Percentiles rank a stretch among this genome's conserved stretches.
Conservation (phyloP, 2,113 vertebrate genomes). For the Eulacestoma nigropectus region DNA sequence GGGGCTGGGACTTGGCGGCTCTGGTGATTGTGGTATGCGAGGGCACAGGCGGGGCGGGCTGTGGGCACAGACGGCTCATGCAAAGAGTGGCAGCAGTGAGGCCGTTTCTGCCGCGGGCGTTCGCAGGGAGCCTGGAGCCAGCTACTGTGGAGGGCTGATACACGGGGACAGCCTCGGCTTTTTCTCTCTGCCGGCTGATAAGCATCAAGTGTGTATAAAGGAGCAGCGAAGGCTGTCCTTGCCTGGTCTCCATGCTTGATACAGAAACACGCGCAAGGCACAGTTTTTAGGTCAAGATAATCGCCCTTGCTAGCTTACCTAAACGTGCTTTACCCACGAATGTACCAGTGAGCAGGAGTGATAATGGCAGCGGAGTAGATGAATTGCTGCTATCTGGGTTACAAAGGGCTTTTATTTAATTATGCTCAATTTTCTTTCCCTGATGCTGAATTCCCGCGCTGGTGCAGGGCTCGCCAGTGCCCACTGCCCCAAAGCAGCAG, state of each 20-base stretch:
- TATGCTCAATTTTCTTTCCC: neutral
- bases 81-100: accelerated
- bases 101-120: accelerated
- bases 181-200: neutral
- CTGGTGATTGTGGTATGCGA: neutral
- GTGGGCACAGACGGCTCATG: accelerated
- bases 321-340: neutral
- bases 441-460: neutral
- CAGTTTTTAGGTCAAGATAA: neutral
- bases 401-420: neutral
- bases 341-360: neutral
- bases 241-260: too few species aligned
- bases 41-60: neutral
- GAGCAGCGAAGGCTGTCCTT: neutral
- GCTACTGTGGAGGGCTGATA: neutral
- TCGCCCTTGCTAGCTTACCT: neutral
- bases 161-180: neutral
- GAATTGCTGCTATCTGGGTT: neutral
- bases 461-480: accelerated
- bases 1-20: accelerated
- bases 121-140: neutral
- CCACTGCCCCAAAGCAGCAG: neutral
- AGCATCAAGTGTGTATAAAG: neutral
- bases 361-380: neutral
- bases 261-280: accelerated